These are phyloP conservation scores for Neosilurus hyrtlii DNA, from an alignment of 2,797 vertebrate species.

Conservation along the genomic window DNA sequence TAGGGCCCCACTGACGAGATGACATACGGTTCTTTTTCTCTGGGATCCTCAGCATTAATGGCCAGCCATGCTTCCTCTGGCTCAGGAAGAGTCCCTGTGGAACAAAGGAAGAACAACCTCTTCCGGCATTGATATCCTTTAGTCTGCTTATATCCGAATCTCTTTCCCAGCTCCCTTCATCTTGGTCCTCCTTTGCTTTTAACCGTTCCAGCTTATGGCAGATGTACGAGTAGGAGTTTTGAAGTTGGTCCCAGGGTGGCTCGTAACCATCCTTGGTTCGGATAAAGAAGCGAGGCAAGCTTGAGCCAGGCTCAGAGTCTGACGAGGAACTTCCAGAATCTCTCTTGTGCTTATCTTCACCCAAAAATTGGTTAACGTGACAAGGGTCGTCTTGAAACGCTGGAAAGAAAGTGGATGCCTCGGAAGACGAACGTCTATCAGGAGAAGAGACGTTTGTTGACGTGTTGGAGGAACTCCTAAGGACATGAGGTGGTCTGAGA, in stretches of 20 bases:
- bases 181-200: slow-evolving; percentile 64
- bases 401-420: slow-evolving; percentile 66
- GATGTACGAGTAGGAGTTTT: slow-evolving; percentile 84
- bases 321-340: slow-evolving; percentile 69
- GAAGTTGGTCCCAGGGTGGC: slow-evolving; percentile 80
- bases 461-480: slow-evolving; percentile 61
- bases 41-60: slow-evolving; percentile 94
- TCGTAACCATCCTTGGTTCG: slow-evolving; percentile 72
- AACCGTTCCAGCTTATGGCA: slow-evolving; percentile 87
- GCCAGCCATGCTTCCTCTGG: slow-evolving; percentile 84
- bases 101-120: slow-evolving; percentile 64
- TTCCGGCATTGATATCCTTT: slow-evolving; percentile 53
- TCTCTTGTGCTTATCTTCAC: slow-evolving; percentile 65
- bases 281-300: slow-evolving; percentile 76
- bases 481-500: slow-evolving; percentile 69
- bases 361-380: slow-evolving; percentile 91
- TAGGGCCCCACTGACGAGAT: slow-evolving; percentile 95
- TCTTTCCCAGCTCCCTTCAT: slow-evolving; percentile 35
- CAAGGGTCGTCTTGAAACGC: slow-evolving; percentile 77
- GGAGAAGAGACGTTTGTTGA: slow-evolving; percentile 58
- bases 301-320: slow-evolving; percentile 69
- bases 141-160: slow-evolving; percentile 17
- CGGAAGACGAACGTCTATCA: slow-evolving; percentile 56
- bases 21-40: slow-evolving; percentile 99
- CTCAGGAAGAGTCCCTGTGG: slow-evolving; percentile 82